These are phyloP conservation scores for Zaprionus bogoriensis DNA, from an alignment of 2,888 invertebrate genomes.

Conservation along the genomic window DNA sequence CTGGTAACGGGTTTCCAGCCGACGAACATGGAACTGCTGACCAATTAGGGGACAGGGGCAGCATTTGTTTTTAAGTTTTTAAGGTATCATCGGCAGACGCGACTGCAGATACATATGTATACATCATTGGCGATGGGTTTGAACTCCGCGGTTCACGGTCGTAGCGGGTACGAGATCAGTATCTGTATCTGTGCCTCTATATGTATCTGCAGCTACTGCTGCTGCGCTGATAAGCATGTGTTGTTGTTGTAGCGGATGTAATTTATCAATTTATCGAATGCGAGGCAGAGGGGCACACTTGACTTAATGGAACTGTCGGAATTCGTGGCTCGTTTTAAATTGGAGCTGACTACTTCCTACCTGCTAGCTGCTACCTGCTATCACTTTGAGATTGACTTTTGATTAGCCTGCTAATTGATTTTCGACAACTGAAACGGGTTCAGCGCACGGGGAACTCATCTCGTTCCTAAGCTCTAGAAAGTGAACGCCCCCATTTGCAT, in stretches of 20 bases:
- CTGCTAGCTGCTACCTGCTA: slow-evolving; percentile 38
- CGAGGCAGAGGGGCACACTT: not conserved
- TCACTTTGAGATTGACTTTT: slow-evolving; percentile 40
- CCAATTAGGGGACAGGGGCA: slow-evolving; percentile 44
- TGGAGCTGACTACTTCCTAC: slow-evolving; percentile 32
- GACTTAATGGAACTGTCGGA: slow-evolving; percentile 30
- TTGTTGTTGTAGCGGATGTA: slow-evolving; percentile 38
- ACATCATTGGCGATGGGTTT: slow-evolving; percentile 8
- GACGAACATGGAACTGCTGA: slow-evolving; percentile 31
- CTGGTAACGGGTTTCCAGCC: slow-evolving; percentile 50
- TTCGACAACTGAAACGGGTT: slow-evolving; percentile 28
- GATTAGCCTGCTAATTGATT: slow-evolving; percentile 46
- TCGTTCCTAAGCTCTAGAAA: slow-evolving; percentile 2
- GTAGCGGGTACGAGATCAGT: slow-evolving; percentile 4
- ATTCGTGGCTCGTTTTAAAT: slow-evolving; percentile 19
- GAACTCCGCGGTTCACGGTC: slow-evolving; percentile 68
- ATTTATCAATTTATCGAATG: too few relatives aligned
- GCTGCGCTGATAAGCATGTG: slow-evolving; percentile 19
- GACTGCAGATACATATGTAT: slow-evolving; percentile 8
- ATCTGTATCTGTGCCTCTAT: slow-evolving; percentile 13
- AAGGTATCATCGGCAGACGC: not conserved
- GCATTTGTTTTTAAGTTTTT: slow-evolving; percentile 17
- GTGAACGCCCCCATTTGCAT: slow-evolving; percentile 66
- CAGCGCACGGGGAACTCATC: not conserved
- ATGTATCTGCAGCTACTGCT: slow-evolving; percentile 9